Conservation (phyloP, 2,113 vertebrate species). For the Varanus salvator region DNA sequence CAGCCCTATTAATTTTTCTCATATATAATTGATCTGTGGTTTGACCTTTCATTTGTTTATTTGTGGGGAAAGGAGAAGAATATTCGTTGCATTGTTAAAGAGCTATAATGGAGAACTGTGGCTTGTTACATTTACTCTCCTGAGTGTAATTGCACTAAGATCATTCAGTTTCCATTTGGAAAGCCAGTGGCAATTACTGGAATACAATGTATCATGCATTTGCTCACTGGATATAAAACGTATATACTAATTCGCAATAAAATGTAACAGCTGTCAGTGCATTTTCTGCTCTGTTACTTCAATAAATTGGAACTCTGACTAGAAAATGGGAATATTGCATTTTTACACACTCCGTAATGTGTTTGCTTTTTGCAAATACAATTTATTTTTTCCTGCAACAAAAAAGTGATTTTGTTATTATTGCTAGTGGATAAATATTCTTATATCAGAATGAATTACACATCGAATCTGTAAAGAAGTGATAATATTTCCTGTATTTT, state of each 20-base stretch:
- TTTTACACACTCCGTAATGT: slow-evolving; percentile 88
- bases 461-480: slow-evolving; percentile 84
- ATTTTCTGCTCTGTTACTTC: slow-evolving; percentile 99
- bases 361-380: slow-evolving; percentile 91
- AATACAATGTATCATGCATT: slow-evolving; percentile 95
- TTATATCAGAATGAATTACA: slow-evolving; percentile 86
- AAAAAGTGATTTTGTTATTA: slow-evolving; percentile 88
- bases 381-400: slow-evolving; percentile 88
- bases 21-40: slow-evolving; percentile 29
- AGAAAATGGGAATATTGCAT: slow-evolving; percentile 92
- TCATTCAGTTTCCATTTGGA: slow-evolving; percentile 89
- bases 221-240: slow-evolving; percentile 91
- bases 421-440: slow-evolving; percentile 89
- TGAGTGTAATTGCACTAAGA: slow-evolving; percentile 91
- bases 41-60: slow-evolving; percentile 38
- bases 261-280: slow-evolving; percentile 99
- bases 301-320: slow-evolving; percentile 98
- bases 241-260: slow-evolving; percentile 99
- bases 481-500: slow-evolving; percentile 84
- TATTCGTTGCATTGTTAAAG: slow-evolving; percentile 80
- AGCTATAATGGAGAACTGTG: slow-evolving; percentile 86
- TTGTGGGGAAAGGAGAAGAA: slow-evolving; percentile 52
- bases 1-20: slow-evolving; percentile 24
- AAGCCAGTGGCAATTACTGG: slow-evolving; percentile 93
- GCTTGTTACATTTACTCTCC: slow-evolving; percentile 89